These are phyloP conservation scores for Sarcophaga peregrina DNA, from an alignment of 1,140 invertebrate species.

Conservation along the genomic window DNA sequence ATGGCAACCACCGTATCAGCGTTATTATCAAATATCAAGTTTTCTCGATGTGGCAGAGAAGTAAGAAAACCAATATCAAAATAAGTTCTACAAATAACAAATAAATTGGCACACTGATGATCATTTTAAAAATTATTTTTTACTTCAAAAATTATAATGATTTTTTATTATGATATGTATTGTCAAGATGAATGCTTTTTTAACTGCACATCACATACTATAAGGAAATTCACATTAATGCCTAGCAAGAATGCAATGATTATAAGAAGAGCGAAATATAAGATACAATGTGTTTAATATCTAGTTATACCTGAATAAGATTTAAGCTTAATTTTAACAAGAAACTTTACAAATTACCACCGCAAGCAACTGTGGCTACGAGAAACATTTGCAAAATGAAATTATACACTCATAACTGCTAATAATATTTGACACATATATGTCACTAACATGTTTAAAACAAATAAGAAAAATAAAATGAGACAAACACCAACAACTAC, in stretches of 20 bases:
- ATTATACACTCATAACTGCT: constrained; percentile 1
- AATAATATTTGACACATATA: constrained; percentile 31
- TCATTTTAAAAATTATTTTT: background rate
- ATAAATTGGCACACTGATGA: too few species aligned
- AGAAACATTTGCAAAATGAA: background rate
- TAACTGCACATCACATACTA: too few species aligned
- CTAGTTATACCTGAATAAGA: background rate
- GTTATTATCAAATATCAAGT: background rate
- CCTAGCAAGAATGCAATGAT: too few species aligned
- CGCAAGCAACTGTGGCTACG: background rate
- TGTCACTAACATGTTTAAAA: constrained; percentile 22
- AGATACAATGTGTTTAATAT: background rate
- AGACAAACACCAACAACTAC: background rate
- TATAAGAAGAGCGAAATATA: too few species aligned
- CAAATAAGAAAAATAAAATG: background rate
- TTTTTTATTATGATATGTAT: too few species aligned
- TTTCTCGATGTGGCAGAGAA: background rate
- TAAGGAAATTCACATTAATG: too few species aligned
- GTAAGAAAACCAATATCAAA: background rate
- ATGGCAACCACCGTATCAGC: background rate
- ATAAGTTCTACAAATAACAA: background rate
- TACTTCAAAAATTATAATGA: background rate
- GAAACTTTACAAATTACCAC: background rate
- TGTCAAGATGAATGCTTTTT: too few species aligned
- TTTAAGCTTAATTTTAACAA: background rate